A percentile compares a stretch with the other conserved stretches of the same genome.
phyloP scores from a whole-genome alignment of 2,113 vertebrate genomes.

The Bufo bufo region DNA sequence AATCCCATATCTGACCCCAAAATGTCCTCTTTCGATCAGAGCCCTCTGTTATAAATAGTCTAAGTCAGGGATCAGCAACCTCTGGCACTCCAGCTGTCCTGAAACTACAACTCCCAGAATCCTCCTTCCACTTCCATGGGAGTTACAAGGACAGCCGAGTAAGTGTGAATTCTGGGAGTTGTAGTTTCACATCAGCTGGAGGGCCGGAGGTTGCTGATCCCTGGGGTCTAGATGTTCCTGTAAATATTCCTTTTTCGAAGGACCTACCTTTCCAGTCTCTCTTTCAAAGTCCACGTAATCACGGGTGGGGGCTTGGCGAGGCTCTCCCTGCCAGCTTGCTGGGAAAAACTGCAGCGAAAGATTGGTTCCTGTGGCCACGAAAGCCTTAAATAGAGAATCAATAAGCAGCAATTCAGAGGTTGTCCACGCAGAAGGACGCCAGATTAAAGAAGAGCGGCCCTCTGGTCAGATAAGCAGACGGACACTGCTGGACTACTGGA shows the following conservation, averaged over 20 bases:
- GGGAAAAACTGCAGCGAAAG: conserved; percentile 99
- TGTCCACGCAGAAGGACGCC: conserved; percentile 64
- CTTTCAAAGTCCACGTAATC: conserved; percentile 98
- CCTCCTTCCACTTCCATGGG: too few species aligned
- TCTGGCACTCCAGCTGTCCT: too few species aligned
- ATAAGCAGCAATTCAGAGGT: conserved; percentile 95
- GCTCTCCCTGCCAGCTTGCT: conserved; percentile 95
- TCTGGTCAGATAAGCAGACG: background rate
- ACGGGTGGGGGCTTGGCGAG: conserved; percentile 92
- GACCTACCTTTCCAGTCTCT: conserved; percentile 95
- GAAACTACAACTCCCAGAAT: too few species aligned
- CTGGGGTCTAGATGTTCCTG: too few species aligned
- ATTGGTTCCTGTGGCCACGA: conserved; percentile 99
- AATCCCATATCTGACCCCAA: too few species aligned
- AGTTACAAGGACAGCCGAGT: too few species aligned
- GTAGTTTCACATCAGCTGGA: too few species aligned
- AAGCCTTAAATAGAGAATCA: conserved; percentile 98
- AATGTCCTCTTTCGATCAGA: too few species aligned
- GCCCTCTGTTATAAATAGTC: too few species aligned
- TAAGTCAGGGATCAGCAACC: too few species aligned
- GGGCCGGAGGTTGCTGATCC: too few species aligned
- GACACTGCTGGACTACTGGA: background rate
- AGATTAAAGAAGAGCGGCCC: background rate
- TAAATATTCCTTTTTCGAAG: background rate
- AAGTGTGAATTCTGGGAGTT: too few species aligned